Conservation (phyloP, 1,140 invertebrate species). For the Lepidurus couesii region DNA sequence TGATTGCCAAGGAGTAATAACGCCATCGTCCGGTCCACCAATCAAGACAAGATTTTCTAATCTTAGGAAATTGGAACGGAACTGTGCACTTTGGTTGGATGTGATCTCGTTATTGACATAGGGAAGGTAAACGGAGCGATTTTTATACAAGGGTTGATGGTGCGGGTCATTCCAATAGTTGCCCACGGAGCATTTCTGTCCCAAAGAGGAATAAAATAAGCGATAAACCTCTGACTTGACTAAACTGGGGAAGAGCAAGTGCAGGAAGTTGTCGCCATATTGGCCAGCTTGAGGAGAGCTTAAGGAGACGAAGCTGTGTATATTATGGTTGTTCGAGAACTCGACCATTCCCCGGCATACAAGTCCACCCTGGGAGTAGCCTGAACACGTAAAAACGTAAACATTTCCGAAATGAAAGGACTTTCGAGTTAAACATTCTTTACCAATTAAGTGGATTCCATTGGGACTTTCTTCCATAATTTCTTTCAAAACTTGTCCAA, state of each 20-base stretch:
- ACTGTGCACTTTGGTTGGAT: constrained; percentile 58
- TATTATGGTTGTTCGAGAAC: constrained; percentile 67
- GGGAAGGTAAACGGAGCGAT: constrained; percentile 70
- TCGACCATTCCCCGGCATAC: constrained; percentile 70
- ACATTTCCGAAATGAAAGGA: constrained; percentile 12
- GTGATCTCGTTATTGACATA: constrained; percentile 68
- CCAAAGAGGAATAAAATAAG: constrained; percentile 74
- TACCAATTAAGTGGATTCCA: constrained; percentile 75
- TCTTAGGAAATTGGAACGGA: constrained; percentile 66
- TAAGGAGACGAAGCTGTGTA: constrained; percentile 78
- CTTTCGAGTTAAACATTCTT: constrained; percentile 1
- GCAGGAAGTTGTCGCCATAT: constrained; percentile 73
- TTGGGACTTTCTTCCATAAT: constrained; percentile 66
- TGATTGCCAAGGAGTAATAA: constrained; percentile 89
- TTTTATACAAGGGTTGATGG: constrained; percentile 66
- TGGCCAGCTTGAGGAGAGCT: constrained; percentile 85
- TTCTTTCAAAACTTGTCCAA: constrained; percentile 62
- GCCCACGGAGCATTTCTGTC: constrained; percentile 78
- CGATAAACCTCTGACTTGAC: constrained; percentile 73
- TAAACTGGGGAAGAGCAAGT: constrained; percentile 72
- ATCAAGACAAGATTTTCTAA: constrained; percentile 73
- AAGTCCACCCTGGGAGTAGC: constrained; percentile 81
- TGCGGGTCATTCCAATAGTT: constrained; percentile 93
- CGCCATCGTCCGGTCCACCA: constrained; percentile 84
- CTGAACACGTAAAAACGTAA: constrained; percentile 45